Evolutionary conservation across 2,888 invertebrate species (phyloP).

Genomic region (Trissonchulus sp.): DNA sequence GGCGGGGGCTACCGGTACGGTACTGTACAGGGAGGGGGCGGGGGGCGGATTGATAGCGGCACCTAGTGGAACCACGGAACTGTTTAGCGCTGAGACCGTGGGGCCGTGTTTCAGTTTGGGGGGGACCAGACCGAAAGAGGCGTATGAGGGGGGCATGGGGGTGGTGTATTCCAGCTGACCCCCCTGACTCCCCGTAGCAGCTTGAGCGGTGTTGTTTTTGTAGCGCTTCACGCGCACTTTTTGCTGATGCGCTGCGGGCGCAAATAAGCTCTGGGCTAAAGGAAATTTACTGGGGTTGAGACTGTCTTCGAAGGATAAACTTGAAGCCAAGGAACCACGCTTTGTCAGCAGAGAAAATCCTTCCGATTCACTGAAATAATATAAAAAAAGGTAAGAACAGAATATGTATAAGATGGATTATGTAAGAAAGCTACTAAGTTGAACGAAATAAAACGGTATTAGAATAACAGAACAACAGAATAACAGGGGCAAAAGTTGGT

Average conservation of each 20-base stretch:
- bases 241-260: not conserved
- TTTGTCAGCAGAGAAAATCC: conserved; percentile 13
- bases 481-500: too few species aligned
- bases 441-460: too few species aligned
- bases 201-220: not conserved
- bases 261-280: conserved; percentile 18
- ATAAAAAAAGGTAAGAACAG: not conserved
- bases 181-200: not conserved
- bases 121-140: not conserved
- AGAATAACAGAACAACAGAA: too few species aligned
- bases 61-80: too few species aligned
- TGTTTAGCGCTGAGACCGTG: too few species aligned
- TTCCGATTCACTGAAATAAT: conserved; percentile 10
- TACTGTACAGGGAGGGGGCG: not conserved
- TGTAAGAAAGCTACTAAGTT: too few species aligned
- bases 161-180: not conserved
- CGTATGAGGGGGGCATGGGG: not conserved
- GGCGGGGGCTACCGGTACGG: not conserved
- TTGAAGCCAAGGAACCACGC: not conserved
- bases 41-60: not conserved
- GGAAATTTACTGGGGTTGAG: conserved; percentile 8
- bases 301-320: conserved; percentile 7
- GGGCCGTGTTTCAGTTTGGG: not conserved
- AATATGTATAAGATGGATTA: not conserved
- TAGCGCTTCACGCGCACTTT: not conserved